phyloP scores from a whole-genome alignment of 2,888 invertebrate genomes.

The Stenolophus ochropezus region DNA sequence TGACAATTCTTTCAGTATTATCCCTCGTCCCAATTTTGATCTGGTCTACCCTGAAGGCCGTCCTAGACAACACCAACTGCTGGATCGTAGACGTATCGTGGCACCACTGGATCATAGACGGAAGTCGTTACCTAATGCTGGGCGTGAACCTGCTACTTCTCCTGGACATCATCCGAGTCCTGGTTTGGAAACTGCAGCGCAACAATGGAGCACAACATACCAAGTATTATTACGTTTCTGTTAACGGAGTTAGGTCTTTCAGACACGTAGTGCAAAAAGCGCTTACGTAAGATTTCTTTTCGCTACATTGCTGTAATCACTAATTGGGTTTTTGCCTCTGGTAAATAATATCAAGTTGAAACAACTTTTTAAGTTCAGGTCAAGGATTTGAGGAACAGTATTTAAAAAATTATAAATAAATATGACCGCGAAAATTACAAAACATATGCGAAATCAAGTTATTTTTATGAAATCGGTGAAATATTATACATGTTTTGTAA shows the following conservation, averaged over 20 bases:
- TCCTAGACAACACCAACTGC: conserved; percentile 76
- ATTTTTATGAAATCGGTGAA: too few species aligned
- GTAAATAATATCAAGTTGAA: too few species aligned
- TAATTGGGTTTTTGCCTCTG: too few species aligned
- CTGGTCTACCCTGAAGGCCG: conserved; percentile 76
- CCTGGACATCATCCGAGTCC: conserved; percentile 79
- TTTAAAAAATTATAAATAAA: too few species aligned
- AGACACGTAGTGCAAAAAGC: conserved; percentile 50
- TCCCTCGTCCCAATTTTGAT: conserved; percentile 75
- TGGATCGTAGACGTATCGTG: conserved; percentile 77
- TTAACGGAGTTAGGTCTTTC: conserved; percentile 59
- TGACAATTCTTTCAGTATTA: conserved; percentile 67
- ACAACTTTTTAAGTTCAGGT: too few species aligned
- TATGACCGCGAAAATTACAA: too few species aligned
- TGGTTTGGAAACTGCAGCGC: conserved; percentile 78
- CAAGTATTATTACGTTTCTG: conserved; percentile 50
- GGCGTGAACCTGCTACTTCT: conserved; percentile 77
- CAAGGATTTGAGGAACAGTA: too few species aligned
- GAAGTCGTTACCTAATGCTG: conserved; percentile 77
- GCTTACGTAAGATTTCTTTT: conserved; percentile 60
- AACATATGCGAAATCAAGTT: too few species aligned
- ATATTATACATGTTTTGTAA: too few species aligned
- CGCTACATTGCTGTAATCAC: too few species aligned
- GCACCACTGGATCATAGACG: conserved; percentile 79
- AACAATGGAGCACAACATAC: conserved; percentile 74